Base-by-base conservation (phyloP, 2,113 vertebrate genomes). In the Protobothrops mucrosquamatus region DNA sequence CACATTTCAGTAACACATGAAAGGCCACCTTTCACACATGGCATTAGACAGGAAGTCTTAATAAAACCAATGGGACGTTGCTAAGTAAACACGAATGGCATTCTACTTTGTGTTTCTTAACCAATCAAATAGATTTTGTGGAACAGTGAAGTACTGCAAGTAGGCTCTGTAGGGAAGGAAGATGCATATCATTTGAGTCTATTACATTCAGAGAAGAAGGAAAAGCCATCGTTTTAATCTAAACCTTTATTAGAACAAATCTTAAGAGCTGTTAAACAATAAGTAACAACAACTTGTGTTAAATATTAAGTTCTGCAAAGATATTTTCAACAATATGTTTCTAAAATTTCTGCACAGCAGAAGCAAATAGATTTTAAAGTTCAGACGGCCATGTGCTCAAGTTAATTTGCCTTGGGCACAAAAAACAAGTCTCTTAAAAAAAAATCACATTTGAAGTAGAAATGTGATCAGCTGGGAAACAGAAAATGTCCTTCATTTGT, bases 171-270 rank as follows among this genome's bases (percentile, higher is more conserved):
- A n/a, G 7, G 20, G 54, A 87, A 64, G 29, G 14, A 61, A 92
- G 22, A 14, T 23, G 52, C 24, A 22, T 34, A 74, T 39, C n/a
- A 15, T n/a, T 69, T n/a, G 61, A 69, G 4, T n/a, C 12, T 69
- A 69, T 74, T 74, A 81, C 34, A 81, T 0, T 22, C 34, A 43
- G 85, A 56, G 46, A 57, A 69, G 43, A 96, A 56, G 51, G 81
- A 88, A 95, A 91, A 90, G 51, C 0, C 10, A 92, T 4, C 34
- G 23, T 94, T 95, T 97, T 81, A 64, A 97, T 97, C 91, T 88
- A 97, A 98, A 97, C 93, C 93, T 98, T 98, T 98, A 98, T 98
- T 98, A 97, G 95, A 96, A 97, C 95, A 97, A 97, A 94, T 95
- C 86, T 93, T 96, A 94, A 95, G 85, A 90, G 87, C 64, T 96